phyloP scores from a whole-genome alignment of 2,113 vertebrate species.

The Herpetotheres cachinnans region DNA sequence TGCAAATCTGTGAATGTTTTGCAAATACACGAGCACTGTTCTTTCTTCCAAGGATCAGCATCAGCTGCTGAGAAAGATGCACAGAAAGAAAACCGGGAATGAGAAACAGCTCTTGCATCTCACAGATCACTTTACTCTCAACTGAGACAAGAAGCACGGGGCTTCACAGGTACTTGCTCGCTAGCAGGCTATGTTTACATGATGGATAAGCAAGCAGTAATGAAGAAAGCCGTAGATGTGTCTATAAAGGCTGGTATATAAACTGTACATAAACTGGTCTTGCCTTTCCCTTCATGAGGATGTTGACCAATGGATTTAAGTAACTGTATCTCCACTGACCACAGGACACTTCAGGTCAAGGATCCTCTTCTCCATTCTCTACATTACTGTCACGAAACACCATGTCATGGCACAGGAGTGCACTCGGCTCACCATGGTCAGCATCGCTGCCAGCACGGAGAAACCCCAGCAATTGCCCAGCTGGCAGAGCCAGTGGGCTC shows the following conservation, averaged over 20 bases:
- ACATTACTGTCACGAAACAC: fast-evolving
- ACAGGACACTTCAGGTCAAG: background rate
- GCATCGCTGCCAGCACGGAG: background rate
- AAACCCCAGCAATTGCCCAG: background rate
- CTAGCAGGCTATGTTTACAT: fast-evolving
- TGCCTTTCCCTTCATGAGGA: background rate
- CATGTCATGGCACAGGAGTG: fast-evolving
- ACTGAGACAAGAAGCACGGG: fast-evolving
- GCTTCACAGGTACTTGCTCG: background rate
- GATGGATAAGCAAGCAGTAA: background rate
- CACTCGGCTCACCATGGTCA: fast-evolving
- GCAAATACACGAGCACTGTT: fast-evolving
- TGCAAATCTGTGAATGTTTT: fast-evolving
- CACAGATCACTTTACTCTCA: background rate
- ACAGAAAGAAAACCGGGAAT: background rate
- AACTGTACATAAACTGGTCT: background rate
- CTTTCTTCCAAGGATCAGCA: background rate
- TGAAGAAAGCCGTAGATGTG: background rate
- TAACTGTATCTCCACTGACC: background rate
- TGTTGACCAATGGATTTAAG: background rate
- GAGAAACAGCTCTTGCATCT: background rate
- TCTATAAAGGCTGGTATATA: background rate
- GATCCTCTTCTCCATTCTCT: background rate
- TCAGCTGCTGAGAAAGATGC: background rate
- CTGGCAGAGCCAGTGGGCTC: background rate